Evolutionary conservation across 2,888 invertebrate species (phyloP).

Genomic region (Oligia fasciuncula): DNA sequence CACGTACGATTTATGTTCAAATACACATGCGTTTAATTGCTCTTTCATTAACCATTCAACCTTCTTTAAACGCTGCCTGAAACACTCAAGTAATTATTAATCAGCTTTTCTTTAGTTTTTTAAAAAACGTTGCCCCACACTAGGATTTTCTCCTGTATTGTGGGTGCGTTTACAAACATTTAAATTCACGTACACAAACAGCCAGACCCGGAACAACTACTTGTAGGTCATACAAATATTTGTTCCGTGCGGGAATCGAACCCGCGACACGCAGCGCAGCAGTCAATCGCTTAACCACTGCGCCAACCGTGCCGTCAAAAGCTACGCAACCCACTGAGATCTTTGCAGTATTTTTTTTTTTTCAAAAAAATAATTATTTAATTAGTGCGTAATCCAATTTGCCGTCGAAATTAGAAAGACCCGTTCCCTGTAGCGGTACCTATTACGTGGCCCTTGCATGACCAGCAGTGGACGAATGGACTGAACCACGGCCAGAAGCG

Average conservation of each 20-base stretch:
- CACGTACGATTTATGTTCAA: conserved; percentile 32
- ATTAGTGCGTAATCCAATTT: conserved; percentile 24
- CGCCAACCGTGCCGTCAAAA: too few relatives aligned
- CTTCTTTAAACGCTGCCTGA: conserved; percentile 2
- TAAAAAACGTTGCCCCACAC: too few relatives aligned
- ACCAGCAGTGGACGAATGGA: background rate
- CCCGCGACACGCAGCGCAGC: too few relatives aligned
- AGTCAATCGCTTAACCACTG: too few relatives aligned
- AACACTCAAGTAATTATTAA: conserved; percentile 22
- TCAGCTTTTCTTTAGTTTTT: too few relatives aligned
- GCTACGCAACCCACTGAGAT: conserved; percentile 15
- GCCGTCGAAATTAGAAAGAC: conserved; percentile 12
- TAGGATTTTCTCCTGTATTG: too few relatives aligned
- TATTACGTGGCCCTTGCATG: background rate
- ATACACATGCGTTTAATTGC: conserved; percentile 45
- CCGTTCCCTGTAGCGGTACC: background rate
- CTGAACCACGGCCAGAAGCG: background rate
- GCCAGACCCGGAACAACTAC: too few relatives aligned
- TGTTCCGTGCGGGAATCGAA: too few relatives aligned
- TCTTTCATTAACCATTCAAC: conserved; percentile 28
- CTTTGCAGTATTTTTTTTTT: too few relatives aligned
- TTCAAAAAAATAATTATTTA: conserved; percentile 13
- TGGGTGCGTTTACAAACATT: too few relatives aligned
- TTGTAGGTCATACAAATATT: too few relatives aligned
- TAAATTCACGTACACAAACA: too few relatives aligned